Base-by-base conservation (phyloP, 1,140 invertebrate species). In the Bombus confusus region DNA sequence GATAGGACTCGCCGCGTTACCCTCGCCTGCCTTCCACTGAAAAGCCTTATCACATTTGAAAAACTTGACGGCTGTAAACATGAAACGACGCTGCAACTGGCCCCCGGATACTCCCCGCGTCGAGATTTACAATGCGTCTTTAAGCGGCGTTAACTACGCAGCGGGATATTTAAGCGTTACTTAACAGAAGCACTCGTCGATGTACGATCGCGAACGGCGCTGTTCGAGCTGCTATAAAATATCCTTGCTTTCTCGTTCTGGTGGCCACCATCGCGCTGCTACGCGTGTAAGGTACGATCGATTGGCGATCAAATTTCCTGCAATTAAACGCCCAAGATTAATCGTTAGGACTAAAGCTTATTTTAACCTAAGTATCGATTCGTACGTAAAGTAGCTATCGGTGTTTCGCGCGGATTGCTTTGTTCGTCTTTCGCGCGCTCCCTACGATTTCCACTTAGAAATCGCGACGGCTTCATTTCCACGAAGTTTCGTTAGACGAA, bases 61-160 rank as follows among this genome's bases (percentile, higher is more conserved):
- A 90, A 87, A 90, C 88, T 86, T 86, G 89, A 90, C 83, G 89
- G 76, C 83, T 89, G 89, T 87, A 90, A 90, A 90, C 88, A 86
- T 41, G 81, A 75, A 75, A 85, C 83, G 88, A 86, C n/a, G 68
- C 52, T 77, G 82, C 80, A 74, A 79, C 86, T 74, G 80, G 71
- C 69, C 83, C 22, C 28, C 41, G 52, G 66, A 83, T 83, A 89
- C 71, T 62, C 62, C 71, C 59, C 22, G 28, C 39, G n/a, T 18
- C 52, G 59, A 87, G 79, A 90, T 90, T 90, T 90, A 90, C 81
- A 81, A 74, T 73, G 57, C 62, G 75, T 86, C 85, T 83, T 83
- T 86, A 76, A 77, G 31, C 80, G 77, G 73, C 73, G 47, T 85
- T 81, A 85, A 80, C 71, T 85, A 81, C 59, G 43, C 84, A 22